Evolutionary conservation across 2,888 invertebrate genomes (phyloP).

Genomic region (Nomada ruficornis): DNA sequence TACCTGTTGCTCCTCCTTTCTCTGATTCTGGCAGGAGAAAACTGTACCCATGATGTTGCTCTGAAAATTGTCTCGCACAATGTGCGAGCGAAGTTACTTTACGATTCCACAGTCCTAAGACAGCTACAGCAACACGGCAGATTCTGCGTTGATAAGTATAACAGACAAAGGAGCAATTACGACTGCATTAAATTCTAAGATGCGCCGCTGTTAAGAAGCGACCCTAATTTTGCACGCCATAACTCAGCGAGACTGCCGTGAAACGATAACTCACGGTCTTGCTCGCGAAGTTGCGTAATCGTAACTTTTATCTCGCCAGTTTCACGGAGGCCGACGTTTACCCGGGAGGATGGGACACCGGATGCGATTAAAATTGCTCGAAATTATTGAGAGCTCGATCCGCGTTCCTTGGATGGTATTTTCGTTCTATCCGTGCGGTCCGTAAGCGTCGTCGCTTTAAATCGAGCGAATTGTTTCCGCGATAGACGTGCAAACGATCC

Average conservation of each 20-base stretch:
- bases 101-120: conserved; percentile 24
- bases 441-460: not conserved
- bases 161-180: conserved; percentile 24
- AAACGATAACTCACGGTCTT: not conserved
- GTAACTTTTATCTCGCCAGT: conserved; percentile 9
- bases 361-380: not conserved
- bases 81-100: conserved; percentile 12
- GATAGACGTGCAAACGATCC: not conserved
- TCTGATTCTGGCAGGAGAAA: conserved; percentile 1
- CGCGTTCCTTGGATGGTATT: too few species aligned
- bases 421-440: too few species aligned
- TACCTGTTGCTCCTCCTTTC: conserved; percentile 48
- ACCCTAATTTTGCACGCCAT: conserved; percentile 42
- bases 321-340: not conserved
- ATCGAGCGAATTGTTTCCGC: not conserved
- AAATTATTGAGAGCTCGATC: not conserved
- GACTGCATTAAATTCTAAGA: conserved; percentile 36
- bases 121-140: conserved; percentile 15
- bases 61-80: not conserved
- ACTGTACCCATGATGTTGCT: not conserved
- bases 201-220: conserved; percentile 23
- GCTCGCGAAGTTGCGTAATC: not conserved
- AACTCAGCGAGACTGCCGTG: not conserved
- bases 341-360: not conserved
- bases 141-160: conserved; percentile 38